Percentiles rank a stretch among this genome's conserved stretches.
Evolutionary conservation across 2,113 vertebrate species (phyloP).

Genomic region (Cyanoramphus novaezelandiae): DNA sequence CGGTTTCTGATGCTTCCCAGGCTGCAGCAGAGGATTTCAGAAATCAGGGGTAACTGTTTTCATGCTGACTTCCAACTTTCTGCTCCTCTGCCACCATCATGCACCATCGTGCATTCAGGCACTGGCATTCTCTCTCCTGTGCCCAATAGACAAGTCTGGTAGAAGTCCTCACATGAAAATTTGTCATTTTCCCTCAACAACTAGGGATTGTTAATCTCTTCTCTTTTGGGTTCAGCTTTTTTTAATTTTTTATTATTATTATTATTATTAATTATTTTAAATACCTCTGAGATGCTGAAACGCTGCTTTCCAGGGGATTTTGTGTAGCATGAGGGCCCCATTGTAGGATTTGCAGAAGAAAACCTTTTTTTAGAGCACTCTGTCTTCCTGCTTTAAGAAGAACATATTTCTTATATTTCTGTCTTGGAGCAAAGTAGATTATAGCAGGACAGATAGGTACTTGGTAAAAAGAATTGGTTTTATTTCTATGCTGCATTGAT

Average conservation of each 20-base stretch:
- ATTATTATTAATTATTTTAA: neutral
- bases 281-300: neutral
- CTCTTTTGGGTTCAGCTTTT: rapidly evolving
- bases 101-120: rapidly evolving
- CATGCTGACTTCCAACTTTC: neutral
- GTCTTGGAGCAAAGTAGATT: neutral
- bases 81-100: neutral
- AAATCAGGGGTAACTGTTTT: neutral
- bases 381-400: neutral
- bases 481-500: constrained; percentile 45
- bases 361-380: neutral
- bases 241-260: neutral
- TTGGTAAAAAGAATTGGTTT: constrained; percentile 32
- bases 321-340: neutral
- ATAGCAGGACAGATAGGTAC: neutral
- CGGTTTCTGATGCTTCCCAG: neutral
- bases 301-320: neutral
- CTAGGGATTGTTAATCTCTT: neutral
- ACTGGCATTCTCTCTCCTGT: neutral
- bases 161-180: neutral
- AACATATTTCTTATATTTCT: constrained; percentile 14
- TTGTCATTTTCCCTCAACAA: neutral
- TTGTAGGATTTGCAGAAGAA: neutral
- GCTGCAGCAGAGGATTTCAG: neutral
- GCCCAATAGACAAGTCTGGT: rapidly evolving